Conservation (phyloP, 2,888 invertebrate species). For the Acleris emargana region DNA sequence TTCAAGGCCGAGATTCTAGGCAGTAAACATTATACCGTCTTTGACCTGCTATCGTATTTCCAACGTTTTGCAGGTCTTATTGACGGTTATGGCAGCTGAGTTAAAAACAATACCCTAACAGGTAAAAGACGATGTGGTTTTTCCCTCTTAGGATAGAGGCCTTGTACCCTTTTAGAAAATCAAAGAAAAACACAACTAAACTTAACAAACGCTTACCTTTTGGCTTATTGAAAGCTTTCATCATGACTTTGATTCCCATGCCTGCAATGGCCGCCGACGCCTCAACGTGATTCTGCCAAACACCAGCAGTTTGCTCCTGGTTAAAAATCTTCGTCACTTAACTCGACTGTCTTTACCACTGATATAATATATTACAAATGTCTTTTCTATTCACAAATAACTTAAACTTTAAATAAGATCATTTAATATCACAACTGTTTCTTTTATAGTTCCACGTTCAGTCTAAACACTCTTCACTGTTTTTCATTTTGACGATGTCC, state of each 20-base stretch:
- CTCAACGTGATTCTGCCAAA: constrained; percentile 61
- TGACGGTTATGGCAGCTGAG: too few species aligned
- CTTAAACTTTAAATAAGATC: constrained; percentile 67
- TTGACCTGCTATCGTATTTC: too few species aligned
- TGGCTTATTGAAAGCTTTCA: constrained; percentile 94
- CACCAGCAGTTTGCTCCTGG: constrained; percentile 53
- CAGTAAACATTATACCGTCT: too few species aligned
- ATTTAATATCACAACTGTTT: constrained; percentile 77
- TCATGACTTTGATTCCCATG: constrained; percentile 94
- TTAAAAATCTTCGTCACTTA: constrained; percentile 43
- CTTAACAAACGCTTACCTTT: constrained; percentile 85
- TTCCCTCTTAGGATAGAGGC: too few species aligned
- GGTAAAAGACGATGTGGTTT: too few species aligned
- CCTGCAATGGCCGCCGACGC: constrained; percentile 83
- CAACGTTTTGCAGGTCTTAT: too few species aligned
- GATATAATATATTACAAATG: constrained; percentile 38
- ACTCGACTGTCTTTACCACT: constrained; percentile 47
- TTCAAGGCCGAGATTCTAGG: too few species aligned
- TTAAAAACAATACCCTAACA: too few species aligned
- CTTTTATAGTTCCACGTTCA: constrained; percentile 50
- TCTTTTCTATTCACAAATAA: constrained; percentile 46
- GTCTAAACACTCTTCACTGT: constrained; percentile 82
- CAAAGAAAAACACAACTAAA: neutral
- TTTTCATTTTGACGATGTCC: constrained; percentile 76
- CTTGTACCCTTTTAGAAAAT: too few species aligned